Evolutionary conservation across 2,888 invertebrate species (phyloP).

Genomic region (Magallana nippona): DNA sequence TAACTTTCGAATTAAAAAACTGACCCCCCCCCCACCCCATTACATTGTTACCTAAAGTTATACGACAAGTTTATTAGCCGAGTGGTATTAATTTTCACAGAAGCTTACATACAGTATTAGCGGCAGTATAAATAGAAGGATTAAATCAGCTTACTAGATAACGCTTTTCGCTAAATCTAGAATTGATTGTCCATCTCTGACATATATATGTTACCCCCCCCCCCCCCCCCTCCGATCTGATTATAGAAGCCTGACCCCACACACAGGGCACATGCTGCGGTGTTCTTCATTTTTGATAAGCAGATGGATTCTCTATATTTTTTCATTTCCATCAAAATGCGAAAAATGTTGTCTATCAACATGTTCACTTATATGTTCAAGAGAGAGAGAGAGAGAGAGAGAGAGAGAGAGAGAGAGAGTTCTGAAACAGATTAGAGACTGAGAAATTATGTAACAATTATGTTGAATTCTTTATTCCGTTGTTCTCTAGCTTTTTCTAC

Average conservation of each 20-base stretch:
- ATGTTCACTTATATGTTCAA: neutral
- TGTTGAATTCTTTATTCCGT: neutral
- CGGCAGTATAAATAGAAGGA: neutral
- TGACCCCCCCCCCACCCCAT: neutral
- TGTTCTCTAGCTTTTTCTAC: neutral
- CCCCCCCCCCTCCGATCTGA: too few species aligned
- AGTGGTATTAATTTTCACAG: conserved; percentile 6
- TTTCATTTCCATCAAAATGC: too few species aligned
- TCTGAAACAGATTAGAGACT: neutral
- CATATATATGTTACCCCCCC: too few species aligned
- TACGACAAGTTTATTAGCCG: neutral
- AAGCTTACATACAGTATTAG: neutral
- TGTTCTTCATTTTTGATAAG: too few species aligned
- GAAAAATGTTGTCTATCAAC: too few species aligned
- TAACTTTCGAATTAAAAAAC: too few species aligned
- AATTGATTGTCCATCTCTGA: neutral
- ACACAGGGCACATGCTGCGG: too few species aligned
- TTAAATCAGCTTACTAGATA: conserved; percentile 9
- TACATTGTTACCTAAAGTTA: neutral
- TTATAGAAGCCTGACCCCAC: too few species aligned
- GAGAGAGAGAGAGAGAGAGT: conserved; percentile 46
- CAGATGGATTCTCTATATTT: too few species aligned
- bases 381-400: conserved; percentile 53
- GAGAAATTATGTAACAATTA: neutral
- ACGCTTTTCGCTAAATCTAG: neutral